Conservation (phyloP, 2,113 vertebrate species). For the Parotia lawesii region DNA sequence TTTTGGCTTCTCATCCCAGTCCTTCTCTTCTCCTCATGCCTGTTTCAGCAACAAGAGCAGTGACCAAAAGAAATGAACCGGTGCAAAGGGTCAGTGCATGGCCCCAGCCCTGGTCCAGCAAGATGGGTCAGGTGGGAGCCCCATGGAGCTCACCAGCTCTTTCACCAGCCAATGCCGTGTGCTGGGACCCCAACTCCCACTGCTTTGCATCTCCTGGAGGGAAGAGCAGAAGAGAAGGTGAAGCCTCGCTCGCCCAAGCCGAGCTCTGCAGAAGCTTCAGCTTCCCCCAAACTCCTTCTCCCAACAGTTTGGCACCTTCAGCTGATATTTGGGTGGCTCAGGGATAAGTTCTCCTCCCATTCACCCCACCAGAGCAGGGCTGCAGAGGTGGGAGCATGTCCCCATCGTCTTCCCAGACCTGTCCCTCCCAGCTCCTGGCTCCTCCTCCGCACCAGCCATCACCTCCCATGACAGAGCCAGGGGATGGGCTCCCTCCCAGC, state of each 20-base stretch:
- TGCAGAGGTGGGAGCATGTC: not conserved
- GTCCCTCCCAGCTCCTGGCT: not conserved
- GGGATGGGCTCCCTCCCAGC: not conserved
- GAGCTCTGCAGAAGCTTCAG: not conserved
- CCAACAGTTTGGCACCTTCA: not conserved
- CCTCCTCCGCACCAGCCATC: not conserved
- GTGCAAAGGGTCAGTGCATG: not conserved
- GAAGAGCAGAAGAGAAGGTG: not conserved
- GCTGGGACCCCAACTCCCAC: not conserved
- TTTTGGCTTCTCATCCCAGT: not conserved
- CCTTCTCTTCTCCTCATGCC: not conserved
- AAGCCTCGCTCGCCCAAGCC: accelerated
- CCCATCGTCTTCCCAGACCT: not conserved
- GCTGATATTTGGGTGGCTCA: not conserved
- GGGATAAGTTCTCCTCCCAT: not conserved
- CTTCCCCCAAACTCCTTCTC: not conserved
- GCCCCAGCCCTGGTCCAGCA: not conserved
- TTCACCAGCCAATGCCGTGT: not conserved
- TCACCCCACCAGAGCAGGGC: accelerated
- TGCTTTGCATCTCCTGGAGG: not conserved
- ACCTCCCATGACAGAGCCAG: not conserved
- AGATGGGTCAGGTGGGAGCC: not conserved
- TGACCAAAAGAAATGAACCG: not conserved
- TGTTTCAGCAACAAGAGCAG: not conserved
- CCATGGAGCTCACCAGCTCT: accelerated